Percentiles rank a stretch among this genome's conserved stretches.
Evolutionary conservation across 2,888 invertebrate genomes (phyloP).

Genomic region (Amphipoea oculea): DNA sequence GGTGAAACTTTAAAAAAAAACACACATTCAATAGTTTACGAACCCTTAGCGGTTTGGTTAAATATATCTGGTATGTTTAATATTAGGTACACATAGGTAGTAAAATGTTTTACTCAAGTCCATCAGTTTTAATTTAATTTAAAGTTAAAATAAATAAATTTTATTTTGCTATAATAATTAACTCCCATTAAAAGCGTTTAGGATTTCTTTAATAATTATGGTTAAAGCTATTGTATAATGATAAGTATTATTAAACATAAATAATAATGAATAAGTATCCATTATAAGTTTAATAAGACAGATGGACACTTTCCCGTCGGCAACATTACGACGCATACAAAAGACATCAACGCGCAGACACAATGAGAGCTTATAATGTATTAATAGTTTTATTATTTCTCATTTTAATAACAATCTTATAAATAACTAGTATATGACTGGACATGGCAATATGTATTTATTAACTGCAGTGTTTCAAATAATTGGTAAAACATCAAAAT

Average conservation of each 20-base stretch:
- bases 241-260: not conserved
- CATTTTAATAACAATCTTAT: not conserved
- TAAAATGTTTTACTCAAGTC: not conserved
- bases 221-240: not conserved
- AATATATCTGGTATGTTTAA: not conserved
- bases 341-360: slow-evolving; percentile 81
- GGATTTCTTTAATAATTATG: not conserved
- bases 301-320: slow-evolving; percentile 35
- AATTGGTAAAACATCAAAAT: not conserved
- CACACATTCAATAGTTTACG: not conserved
- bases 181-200: too few species aligned
- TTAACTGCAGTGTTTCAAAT: not conserved
- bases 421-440: too few species aligned
- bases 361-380: not conserved
- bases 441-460: not conserved
- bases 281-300: slow-evolving; percentile 2
- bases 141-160: not conserved
- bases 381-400: slow-evolving; percentile 16
- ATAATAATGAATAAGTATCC: not conserved
- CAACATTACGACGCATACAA: slow-evolving; percentile 63
- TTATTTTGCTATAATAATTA: not conserved
- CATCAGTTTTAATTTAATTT: not conserved
- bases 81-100: not conserved
- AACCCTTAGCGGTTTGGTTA: not conserved
- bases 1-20: too few species aligned